Percentiles rank a stretch among this genome's conserved stretches.
Conservation (phyloP, 2,797 vertebrate genomes). For the Carduelis carduelis region DNA sequence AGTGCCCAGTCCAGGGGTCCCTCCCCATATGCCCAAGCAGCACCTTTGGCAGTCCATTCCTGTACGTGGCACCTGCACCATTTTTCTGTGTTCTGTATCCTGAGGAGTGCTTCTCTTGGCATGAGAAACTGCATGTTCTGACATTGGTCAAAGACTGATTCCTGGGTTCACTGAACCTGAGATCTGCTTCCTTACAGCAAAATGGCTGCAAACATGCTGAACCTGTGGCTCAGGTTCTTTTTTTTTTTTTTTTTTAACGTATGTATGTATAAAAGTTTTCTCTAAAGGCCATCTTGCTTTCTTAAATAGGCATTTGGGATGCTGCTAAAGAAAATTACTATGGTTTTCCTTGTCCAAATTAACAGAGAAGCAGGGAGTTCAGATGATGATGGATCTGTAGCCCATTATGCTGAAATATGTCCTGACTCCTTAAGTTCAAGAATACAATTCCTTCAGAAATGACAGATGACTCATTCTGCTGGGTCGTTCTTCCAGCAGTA, state of each 20-base stretch:
- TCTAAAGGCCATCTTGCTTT: neutral
- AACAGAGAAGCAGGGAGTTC: neutral
- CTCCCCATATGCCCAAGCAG: fast-evolving
- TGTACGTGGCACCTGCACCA: neutral
- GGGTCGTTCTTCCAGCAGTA: neutral
- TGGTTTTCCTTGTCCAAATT: neutral
- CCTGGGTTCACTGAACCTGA: neutral
- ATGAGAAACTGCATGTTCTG: neutral
- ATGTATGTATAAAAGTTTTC: neutral
- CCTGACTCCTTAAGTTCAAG: neutral
- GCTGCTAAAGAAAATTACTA: neutral
- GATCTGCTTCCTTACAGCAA: neutral
- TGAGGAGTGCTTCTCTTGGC: neutral
- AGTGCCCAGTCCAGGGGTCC: neutral
- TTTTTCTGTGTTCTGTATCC: neutral
- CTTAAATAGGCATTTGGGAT: neutral
- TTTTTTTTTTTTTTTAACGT: neutral
- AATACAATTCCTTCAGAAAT: neutral
- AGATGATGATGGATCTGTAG: neutral
- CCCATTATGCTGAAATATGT: neutral
- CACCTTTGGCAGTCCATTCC: neutral
- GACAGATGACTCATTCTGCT: neutral
- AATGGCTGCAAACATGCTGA: neutral
- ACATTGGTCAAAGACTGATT: neutral
- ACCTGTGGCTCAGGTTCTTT: neutral